These are phyloP conservation scores for Anser cygnoides DNA, from an alignment of 2,113 vertebrate genomes.

Conservation along the genomic window DNA sequence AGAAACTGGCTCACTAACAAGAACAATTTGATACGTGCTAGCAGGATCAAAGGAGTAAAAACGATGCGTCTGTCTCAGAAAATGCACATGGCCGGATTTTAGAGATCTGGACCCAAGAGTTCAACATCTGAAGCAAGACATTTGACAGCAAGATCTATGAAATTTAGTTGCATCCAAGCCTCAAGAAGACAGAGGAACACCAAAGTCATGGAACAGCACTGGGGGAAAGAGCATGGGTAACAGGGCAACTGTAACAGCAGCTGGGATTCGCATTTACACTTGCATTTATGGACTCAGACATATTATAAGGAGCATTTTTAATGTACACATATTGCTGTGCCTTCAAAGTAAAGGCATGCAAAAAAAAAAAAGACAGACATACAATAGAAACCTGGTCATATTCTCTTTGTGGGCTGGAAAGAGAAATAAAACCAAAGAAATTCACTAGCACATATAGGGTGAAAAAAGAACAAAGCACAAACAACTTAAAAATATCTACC, in stretches of 20 bases:
- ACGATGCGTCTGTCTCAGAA: not conserved
- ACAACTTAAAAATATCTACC: not conserved
- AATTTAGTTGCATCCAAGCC: not conserved
- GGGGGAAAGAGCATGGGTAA: not conserved
- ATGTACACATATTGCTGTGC: not conserved
- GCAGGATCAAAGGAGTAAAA: not conserved
- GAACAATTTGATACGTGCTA: not conserved
- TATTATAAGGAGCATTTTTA: not conserved
- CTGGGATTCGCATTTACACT: not conserved
- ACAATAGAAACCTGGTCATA: not conserved
- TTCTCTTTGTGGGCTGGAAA: not conserved
- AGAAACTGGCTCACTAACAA: not conserved
- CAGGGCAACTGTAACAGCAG: not conserved
- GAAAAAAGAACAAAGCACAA: not conserved
- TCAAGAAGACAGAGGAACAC: not conserved
- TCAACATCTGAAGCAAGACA: not conserved
- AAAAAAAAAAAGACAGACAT: no score
- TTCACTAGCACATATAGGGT: no score
- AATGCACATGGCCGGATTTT: not conserved
- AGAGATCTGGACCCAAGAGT: not conserved
- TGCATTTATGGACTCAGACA: not conserved
- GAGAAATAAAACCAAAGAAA: not conserved
- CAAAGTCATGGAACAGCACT: not conserved
- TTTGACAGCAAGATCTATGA: not conserved
- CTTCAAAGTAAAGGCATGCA: no score